Base-by-base conservation (phyloP, 2,888 invertebrate genomes). In the Willowsia nigromaculata region DNA sequence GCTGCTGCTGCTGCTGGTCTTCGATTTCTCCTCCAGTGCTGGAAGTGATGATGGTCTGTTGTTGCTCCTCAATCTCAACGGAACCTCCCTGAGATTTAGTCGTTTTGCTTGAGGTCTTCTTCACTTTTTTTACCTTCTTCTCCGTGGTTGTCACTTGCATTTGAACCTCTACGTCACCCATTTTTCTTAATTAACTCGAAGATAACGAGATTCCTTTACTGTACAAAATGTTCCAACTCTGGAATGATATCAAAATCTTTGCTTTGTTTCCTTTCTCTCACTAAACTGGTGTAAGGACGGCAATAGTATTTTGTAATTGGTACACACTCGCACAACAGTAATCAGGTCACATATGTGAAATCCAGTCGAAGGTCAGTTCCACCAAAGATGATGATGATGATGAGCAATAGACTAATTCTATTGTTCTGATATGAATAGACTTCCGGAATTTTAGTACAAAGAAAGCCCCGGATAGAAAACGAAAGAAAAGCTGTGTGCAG, bases 131-230 rank as follows among this genome's bases (percentile, higher is more conserved):
- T 94, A 97, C 96, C 95, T 97, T 96, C 94, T 96, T 96, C 94
- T 96, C 97, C 93, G 97, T 97, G 18, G 91, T 90, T 11, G 91
- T 84, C 94, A 96, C 96, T 94, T 97, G 96, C 95, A 97, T 96
- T 95, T 97, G 96, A 86, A 97, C 96, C 94, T 97, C 97, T 93
- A 97, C 97, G 95, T 98, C 98, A 94, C 97, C 97, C 98, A 98
- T 98, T 50, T 43, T 88, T 11, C 9, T 22, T 40, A 53, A 68
- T 50, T 33, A 27, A 22, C 15, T 27, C 18, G 50, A 65, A 47
- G n/a, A 30, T 15, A 15, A 15, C n/a, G n/a, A n/a, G n/a, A n/a
- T n/a, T n/a, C n/a, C 15, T 33, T 4, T 30, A 6, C 1, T 11
- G 33, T 33, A 13, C 30, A 65, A 65, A n/a, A 27, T 25, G 13